Evolutionary conservation across 2,797 vertebrate species (phyloP), one percentile per base, ranked within the genome.

Genomic region (Cheracebus regulus): DNA sequence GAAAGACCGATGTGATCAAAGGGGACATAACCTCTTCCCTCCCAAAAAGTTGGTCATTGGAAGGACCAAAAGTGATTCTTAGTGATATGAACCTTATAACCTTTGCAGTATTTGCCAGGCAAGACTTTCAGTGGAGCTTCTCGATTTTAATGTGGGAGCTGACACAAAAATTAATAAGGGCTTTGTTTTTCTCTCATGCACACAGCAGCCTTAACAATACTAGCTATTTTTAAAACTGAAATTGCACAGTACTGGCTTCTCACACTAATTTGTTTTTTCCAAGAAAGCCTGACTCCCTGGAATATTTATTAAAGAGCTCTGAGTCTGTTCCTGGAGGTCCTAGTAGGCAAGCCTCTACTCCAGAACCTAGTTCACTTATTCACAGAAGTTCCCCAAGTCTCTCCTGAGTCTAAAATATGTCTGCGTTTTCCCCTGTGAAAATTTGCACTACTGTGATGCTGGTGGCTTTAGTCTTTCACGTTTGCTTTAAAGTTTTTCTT

Each of bases 171-270:
- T 52, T 58, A 86, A 96, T 39, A 80, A 93, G 95, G 81, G 79
- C 84, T 94, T 93, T 93, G 90, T 95, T 93, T 94, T 96, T 61
- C 81, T 95, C 73, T 79, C 55, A 4, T 58, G 88, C 83, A 84
- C 91, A 94, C 58, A 86, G 93, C 72, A 93, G 91, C 52, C 67
- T 87, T 84, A 92, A 96, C 72, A 97, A 96, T 94, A 76, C 88
- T 76, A 93, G 96, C 91, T 97, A 96, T 97, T 98, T 97, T 98
- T 97, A 96, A 98, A 98, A 80, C 91, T 92, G 98, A 98, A 98
- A 97, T 98, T 95, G 88, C 90, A 93, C 86, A 94, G 92, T 58
- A 88, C 95, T 97, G 95, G 90, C 88, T 95, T 94, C 82, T 95
- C 87, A 87, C 39, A 93, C 86, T 97, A 97, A 95, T 97, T 97